phyloP scores from a whole-genome alignment of 2,888 invertebrate species.

The Stratiomys singularior region DNA sequence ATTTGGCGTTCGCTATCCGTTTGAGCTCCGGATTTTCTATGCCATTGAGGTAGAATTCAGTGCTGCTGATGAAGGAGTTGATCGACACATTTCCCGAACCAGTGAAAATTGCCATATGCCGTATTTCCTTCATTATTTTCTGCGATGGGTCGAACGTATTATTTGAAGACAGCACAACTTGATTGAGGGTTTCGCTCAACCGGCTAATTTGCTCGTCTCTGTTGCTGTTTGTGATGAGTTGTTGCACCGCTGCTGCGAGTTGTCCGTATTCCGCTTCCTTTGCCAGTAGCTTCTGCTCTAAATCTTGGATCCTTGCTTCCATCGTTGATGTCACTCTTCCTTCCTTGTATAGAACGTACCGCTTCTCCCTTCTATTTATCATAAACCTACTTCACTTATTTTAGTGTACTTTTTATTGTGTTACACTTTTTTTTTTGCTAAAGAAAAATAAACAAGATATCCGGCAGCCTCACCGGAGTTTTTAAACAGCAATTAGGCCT shows the following conservation, averaged over 20 bases:
- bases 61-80: conserved; percentile 21
- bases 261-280: conserved; percentile 15
- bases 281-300: background rate
- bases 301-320: conserved; percentile 4
- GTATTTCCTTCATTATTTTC: conserved; percentile 23
- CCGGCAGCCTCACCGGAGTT: background rate
- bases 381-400: background rate
- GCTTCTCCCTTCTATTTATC: conserved; percentile 6
- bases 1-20: no score
- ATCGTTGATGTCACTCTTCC: background rate
- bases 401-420: background rate
- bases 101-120: conserved; percentile 1
- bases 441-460: background rate
- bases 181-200: background rate
- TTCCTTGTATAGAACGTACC: background rate
- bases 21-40: no score
- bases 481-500: background rate
- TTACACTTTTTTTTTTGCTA: background rate
- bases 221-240: conserved; percentile 1
- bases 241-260: background rate
- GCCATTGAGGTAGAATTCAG: conserved; percentile 18
- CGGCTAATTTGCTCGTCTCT: conserved; percentile 8
- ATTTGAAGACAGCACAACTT: background rate
- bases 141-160: background rate
- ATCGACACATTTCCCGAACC: conserved; percentile 4